Percentiles rank a stretch among this genome's conserved stretches.
Evolutionary conservation across 2,888 invertebrate species (phyloP).

Genomic region (Pteria penguin): DNA sequence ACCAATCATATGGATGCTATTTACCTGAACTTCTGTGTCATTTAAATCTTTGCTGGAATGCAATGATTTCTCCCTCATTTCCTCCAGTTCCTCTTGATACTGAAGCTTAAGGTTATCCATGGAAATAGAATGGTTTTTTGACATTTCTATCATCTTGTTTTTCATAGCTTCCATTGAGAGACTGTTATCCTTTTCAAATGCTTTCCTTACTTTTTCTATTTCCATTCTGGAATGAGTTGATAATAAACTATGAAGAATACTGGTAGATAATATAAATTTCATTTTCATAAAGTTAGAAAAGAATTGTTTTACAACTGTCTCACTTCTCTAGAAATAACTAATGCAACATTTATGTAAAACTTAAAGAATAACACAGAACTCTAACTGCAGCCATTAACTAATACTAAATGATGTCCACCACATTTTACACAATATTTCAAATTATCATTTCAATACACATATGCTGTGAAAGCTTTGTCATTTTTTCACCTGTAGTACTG

Average conservation of each 20-base stretch:
- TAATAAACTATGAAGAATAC: not conserved
- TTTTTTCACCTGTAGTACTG: slow-evolving; percentile 49
- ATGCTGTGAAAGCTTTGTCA: too few relatives aligned
- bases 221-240: slow-evolving; percentile 43
- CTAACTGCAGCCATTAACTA: too few relatives aligned
- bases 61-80: slow-evolving; percentile 11
- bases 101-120: slow-evolving; percentile 34
- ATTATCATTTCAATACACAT: too few relatives aligned
- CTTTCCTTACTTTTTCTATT: slow-evolving; percentile 56
- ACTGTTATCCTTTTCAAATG: slow-evolving; percentile 62
- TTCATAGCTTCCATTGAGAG: slow-evolving; percentile 68
- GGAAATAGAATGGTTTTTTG: slow-evolving; percentile 32
- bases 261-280: not conserved
- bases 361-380: too few relatives aligned
- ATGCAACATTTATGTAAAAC: too few relatives aligned
- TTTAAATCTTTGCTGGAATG: slow-evolving; percentile 20
- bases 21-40: slow-evolving; percentile 42
- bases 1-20: too few relatives aligned
- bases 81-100: slow-evolving; percentile 23
- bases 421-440: too few relatives aligned
- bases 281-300: too few relatives aligned
- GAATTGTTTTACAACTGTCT: too few relatives aligned
- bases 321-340: too few relatives aligned
- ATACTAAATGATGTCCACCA: too few relatives aligned
- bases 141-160: slow-evolving; percentile 63